Evolutionary conservation across 1,140 invertebrate genomes (phyloP), one percentile per base, ranked within the genome.

Genomic region (Zaprionus taronus): DNA sequence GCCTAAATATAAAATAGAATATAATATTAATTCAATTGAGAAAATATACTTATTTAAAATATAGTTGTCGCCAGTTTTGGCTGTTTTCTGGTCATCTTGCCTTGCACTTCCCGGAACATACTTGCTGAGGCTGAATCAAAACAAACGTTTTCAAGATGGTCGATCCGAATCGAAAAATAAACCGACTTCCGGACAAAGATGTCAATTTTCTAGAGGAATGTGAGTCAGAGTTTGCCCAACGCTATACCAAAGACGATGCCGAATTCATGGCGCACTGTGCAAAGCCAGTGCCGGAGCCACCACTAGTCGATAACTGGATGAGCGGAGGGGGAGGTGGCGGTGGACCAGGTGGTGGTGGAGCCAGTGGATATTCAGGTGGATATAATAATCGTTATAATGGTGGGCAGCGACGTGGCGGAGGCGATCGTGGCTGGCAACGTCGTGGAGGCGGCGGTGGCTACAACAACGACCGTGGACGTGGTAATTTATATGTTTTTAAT

Each of bases 261-360:
- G 93, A 94, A 31, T 95, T 94, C 75, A 91, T 93, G 77, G 91
- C 92, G 41, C 83, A 93, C 4, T 93, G 93, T 57, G 73, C 78
- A 12, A 75, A 86, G 31, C 77, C 91, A 4, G n/a, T 79, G 15
- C 77, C 79, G 14, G 87, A 89, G 15, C 94, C 94, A 15, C 94
- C 94, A 9, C 92, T 95, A 12, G 74, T 94, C 4, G 93, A 94
- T 62, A 94, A 94, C n/a, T 95, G 94, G 94, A 80, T 85, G 26
- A 85, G 74, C 28, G 92, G 90, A 2, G 69, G 77, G 1, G 77
- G 77, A 0, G 78, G 72, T 0, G 69, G 72, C 0, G 75, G 79
- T 0, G 71, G 76, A 1, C 67, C 61, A 1, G 64, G 66, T 7
- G 63, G 72, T 0, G 55, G 69, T 9, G 64, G 79, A 24, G 68